These are phyloP conservation scores for Dendrocincla fuliginosa DNA, from an alignment of 2,797 vertebrate species.

Conservation along the genomic window DNA sequence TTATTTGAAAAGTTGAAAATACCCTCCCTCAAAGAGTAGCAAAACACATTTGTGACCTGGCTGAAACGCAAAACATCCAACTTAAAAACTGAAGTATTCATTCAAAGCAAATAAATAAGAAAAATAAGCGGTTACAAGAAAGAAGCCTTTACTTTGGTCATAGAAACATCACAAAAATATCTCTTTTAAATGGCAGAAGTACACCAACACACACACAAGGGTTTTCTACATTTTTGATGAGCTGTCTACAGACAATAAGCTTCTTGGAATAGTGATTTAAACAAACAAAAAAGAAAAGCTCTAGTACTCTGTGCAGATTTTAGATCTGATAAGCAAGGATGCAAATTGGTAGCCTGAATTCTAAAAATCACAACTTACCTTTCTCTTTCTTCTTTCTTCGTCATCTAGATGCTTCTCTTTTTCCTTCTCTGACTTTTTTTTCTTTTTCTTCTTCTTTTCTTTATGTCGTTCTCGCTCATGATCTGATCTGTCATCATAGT, in stretches of 20 bases:
- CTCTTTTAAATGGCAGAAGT: background rate
- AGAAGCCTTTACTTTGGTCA: background rate
- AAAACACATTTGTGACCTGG: background rate
- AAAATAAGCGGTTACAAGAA: background rate
- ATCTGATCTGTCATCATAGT: constrained; percentile 95
- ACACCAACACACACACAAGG: rapidly evolving
- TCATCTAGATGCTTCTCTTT: constrained; percentile 93
- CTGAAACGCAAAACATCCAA: background rate
- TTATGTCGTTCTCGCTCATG: constrained; percentile 93
- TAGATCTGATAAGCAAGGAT: background rate
- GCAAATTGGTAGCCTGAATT: background rate
- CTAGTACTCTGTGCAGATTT: background rate
- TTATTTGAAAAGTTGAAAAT: background rate
- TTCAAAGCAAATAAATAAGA: background rate
- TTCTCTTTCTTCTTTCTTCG: constrained; percentile 91
- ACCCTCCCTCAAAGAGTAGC: background rate
- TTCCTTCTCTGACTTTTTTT: constrained; percentile 95
- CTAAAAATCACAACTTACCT: constrained; percentile 73
- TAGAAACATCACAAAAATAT: background rate
- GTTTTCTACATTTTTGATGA: background rate
- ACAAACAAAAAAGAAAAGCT: background rate
- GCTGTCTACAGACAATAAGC: background rate
- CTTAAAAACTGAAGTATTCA: background rate
- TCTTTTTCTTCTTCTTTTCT: constrained; percentile 98
- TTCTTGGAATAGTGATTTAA: background rate